A percentile compares a stretch with the other conserved stretches of the same genome.
Evolutionary conservation across 1,140 invertebrate genomes (phyloP).

Genomic region (Brachionus angularis): DNA sequence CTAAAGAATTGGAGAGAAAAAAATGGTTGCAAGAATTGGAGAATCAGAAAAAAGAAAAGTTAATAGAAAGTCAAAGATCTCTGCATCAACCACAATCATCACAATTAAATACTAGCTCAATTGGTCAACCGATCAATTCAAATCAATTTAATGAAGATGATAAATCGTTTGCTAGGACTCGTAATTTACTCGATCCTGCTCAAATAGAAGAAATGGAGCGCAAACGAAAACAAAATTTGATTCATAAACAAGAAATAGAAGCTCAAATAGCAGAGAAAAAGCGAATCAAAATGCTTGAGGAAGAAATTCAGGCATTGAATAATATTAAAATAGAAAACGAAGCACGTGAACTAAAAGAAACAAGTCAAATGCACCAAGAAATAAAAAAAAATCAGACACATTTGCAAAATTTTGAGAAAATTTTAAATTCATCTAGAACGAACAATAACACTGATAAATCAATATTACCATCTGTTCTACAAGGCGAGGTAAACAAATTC

Average conservation of each 20-base stretch:
- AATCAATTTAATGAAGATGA: slow-evolving; percentile 5
- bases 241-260: slow-evolving; percentile 54
- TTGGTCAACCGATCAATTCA: not conserved
- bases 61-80: slow-evolving; percentile 1
- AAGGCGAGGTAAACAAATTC: not conserved
- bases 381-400: slow-evolving; percentile 46
- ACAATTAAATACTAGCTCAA: not conserved
- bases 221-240: slow-evolving; percentile 49
- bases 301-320: slow-evolving; percentile 50
- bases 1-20: slow-evolving; percentile 49
- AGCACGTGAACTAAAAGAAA: slow-evolving; percentile 46
- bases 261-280: slow-evolving; percentile 55
- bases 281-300: slow-evolving; percentile 49
- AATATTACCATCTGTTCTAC: not conserved
- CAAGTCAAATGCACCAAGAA: slow-evolving; percentile 49
- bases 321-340: slow-evolving; percentile 54
- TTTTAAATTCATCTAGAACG: not conserved
- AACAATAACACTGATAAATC: not conserved
- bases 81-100: not conserved
- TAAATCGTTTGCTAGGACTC: slow-evolving; percentile 12
- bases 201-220: slow-evolving; percentile 52
- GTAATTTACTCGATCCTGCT: slow-evolving; percentile 50
- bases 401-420: slow-evolving; percentile 35
- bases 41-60: slow-evolving; percentile 48
- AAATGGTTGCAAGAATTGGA: slow-evolving; percentile 52